These are phyloP conservation scores for Panulirus ornatus DNA, from an alignment of 1,140 invertebrate species.

Conservation along the genomic window DNA sequence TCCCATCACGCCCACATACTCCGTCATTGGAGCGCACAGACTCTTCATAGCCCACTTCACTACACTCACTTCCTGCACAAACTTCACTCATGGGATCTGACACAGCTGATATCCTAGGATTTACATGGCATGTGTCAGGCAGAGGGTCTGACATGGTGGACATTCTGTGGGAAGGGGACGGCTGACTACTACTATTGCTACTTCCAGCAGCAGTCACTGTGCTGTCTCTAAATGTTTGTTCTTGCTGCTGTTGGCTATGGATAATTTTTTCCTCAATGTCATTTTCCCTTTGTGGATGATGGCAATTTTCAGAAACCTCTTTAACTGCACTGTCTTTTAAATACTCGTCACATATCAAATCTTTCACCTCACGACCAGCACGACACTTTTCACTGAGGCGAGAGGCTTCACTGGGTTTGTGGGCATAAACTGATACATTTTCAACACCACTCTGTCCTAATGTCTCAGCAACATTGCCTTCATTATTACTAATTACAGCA, in stretches of 20 bases:
- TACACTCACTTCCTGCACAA: constrained; percentile 60
- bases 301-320: constrained; percentile 46
- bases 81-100: constrained; percentile 70
- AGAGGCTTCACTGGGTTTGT: constrained; percentile 61
- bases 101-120: constrained; percentile 69
- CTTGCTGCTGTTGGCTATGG: constrained; percentile 20
- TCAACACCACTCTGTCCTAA: constrained; percentile 52
- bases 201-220: constrained; percentile 40
- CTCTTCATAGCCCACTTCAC: constrained; percentile 50
- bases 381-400: constrained; percentile 69
- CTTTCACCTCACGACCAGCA: constrained; percentile 57
- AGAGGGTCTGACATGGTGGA: constrained; percentile 74
- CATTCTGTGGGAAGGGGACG: constrained; percentile 70
- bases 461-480: neutral
- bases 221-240: constrained; percentile 15
- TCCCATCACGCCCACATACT: neutral
- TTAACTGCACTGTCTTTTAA: constrained; percentile 61
- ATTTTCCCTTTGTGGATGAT: constrained; percentile 64
- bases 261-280: constrained; percentile 67
- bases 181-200: constrained; percentile 69
- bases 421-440: constrained; percentile 66
- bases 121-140: constrained; percentile 68
- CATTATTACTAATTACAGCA: constrained; percentile 18
- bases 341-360: constrained; percentile 66
- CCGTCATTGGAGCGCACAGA: neutral